Base-by-base conservation (phyloP, 2,113 vertebrate genomes). In the Kryptolebias marmoratus region DNA sequence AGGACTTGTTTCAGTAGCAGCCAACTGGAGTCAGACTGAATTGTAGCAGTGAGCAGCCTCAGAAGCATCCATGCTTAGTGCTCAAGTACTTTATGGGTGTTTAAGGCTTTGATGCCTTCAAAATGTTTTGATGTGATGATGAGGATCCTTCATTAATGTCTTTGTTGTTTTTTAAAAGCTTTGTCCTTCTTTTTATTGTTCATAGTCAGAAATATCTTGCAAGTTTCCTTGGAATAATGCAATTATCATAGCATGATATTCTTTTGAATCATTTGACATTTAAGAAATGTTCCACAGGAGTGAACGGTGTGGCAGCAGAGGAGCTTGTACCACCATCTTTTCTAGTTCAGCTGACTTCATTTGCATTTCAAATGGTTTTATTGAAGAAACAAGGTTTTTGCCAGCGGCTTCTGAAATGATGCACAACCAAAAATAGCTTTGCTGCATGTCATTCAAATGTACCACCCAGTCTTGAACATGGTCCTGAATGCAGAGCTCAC, bases 221-320 rank as follows among this genome's bases (percentile, higher is more conserved):
- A 14, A 9, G 28, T 31, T 28, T 15, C 30, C 5, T 16, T 11
- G 14, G 55, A 14, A 15, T 30, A 36, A 36, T 36, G 36, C 36
- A 36, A 55, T 45, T 28, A 47, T 27, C 3, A 8, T 13, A 11
- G 36, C 3, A 5, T 45, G 59, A 27, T 15, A 28, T 2, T 28
- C n/a, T 28, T 28, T 62, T 13, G 7, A 62, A 62, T 62, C 10
- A n/a, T 62, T 62, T 62, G 39, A 47, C 42, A 62, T 47, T 47
- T 60, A 13, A n/a, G 39, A 44, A 36, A 60, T 44, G 22, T 44
- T 44, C 18, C n/a, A 60, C 36, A 42, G 58, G 39, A n/a, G 58
- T 18, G 1, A 0, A 10, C 36, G 12, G 30, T 16, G 14, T 27
- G 36, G 59, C 39, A 27, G n/a, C 59, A 45, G 39, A 61, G 39